Base-by-base conservation (phyloP, 1,140 invertebrate species). In the Arion vulgaris region DNA sequence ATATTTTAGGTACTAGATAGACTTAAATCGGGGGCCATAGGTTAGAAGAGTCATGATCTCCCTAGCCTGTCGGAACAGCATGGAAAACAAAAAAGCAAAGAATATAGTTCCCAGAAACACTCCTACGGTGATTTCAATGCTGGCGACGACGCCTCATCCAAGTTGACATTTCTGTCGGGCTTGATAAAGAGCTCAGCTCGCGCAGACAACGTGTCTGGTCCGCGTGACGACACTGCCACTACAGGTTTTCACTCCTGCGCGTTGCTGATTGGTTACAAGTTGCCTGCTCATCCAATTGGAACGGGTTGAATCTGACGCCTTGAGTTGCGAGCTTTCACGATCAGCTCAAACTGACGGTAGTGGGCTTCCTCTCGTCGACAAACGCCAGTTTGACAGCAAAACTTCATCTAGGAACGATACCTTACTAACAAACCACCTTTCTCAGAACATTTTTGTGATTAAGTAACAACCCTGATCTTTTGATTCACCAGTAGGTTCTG, bases 141-240 rank as follows among this genome's bases (percentile, higher is more conserved):
- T 32, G 62, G 28, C 62, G 62, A 66, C 62, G 62, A 36, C 76
- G 76, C 39, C 76, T 19, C 32, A 34, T 13, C 51, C 15, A 39
- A 57, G 76, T 78, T 78, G 76, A 78, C 76, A 78, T 78, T 78
- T 78, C 53, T 66, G 76, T 78, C 76, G 34, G 76, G 32, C 34
- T 23, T 71, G 78, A 80, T 80, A 80, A 80, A 80, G 78, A 80
- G 39, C 78, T 80, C 78, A 71, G n/a, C 39, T 13, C 78, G 23
- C 36, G 78, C 68, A 80, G 78, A 80, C 78, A 71, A 17, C 45
- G 17, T 28, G 78, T 80, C 78, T 80, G 78, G 68, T 32, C 68
- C 62, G 62, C 71, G 66, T 71, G 78, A 62, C 78, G 78, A 80
- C 62, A 45, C 45, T 23, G 66, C 78, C 62, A 80, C 78, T 26